phyloP scores from a whole-genome alignment of 1,140 invertebrate species.

The Bombus difficillimus region DNA sequence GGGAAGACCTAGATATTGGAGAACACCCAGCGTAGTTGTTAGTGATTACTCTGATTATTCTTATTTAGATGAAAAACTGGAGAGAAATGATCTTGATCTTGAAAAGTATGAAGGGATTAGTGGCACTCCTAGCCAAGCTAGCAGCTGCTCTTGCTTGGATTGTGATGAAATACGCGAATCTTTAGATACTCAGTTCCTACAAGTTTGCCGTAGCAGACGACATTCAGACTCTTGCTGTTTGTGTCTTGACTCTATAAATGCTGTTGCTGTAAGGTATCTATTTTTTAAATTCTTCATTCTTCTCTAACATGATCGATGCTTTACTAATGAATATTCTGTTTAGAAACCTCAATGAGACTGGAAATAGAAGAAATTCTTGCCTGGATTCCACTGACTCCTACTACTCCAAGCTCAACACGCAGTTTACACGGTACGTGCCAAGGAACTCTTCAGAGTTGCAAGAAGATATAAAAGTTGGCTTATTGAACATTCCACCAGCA shows the following conservation, averaged over 20 bases:
- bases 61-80: conserved; percentile 77
- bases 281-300: not conserved
- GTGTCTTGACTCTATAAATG: conserved; percentile 59
- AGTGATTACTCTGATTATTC: conserved; percentile 92
- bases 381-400: conserved; percentile 69
- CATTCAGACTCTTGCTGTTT: conserved; percentile 78
- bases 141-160: conserved; percentile 78
- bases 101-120: conserved; percentile 74
- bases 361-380: conserved; percentile 75
- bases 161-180: conserved; percentile 76
- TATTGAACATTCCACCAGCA: conserved; percentile 83
- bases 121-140: conserved; percentile 73
- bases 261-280: conserved; percentile 41
- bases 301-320: not conserved
- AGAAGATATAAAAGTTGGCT: conserved; percentile 80
- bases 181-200: conserved; percentile 61
- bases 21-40: conserved; percentile 92
- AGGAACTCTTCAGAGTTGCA: conserved; percentile 15
- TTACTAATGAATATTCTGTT: not conserved
- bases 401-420: conserved; percentile 51
- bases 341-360: conserved; percentile 47
- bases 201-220: conserved; percentile 73
- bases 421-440: conserved; percentile 17
- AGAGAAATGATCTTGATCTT: conserved; percentile 74
- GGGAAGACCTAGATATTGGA: conserved; percentile 84